Conservation (phyloP, 2,113 vertebrate genomes). For the Paratilapia polleni region DNA sequence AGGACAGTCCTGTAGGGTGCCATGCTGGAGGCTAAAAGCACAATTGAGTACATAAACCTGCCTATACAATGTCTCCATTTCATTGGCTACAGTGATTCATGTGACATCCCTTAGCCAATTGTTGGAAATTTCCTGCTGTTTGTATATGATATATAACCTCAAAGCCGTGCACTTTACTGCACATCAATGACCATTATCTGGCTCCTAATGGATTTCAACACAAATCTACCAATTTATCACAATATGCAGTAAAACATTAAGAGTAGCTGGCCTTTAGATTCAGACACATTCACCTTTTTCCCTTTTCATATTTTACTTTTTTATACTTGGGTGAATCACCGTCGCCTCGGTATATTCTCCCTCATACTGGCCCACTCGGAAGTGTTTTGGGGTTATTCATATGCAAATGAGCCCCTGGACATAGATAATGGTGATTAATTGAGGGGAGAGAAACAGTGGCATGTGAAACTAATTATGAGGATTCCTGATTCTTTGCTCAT, state of each 20-base stretch:
- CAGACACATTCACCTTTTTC: conserved; percentile 52
- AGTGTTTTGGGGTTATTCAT: conserved; percentile 77
- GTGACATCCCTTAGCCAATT: conserved; percentile 60
- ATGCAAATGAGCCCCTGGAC: conserved; percentile 80
- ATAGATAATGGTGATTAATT: conserved; percentile 82
- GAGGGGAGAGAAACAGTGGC: conserved; percentile 74
- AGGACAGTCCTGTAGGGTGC: conserved; percentile 57
- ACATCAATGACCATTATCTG: conserved; percentile 58
- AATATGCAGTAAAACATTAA: conserved; percentile 60
- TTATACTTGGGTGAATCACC: conserved; percentile 54
- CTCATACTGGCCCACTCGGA: conserved; percentile 60
- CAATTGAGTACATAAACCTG: conserved; percentile 68
- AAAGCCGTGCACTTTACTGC: conserved; percentile 40
- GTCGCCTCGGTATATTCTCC: conserved; percentile 42
- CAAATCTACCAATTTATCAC: conserved; percentile 67
- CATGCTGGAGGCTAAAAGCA: conserved; percentile 68
- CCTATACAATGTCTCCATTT: conserved; percentile 62
- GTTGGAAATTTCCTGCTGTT: conserved; percentile 56
- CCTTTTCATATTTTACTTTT: conserved; percentile 59
- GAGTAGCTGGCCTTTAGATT: conserved; percentile 60
- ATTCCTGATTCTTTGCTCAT: conserved; percentile 70
- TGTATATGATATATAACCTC: conserved; percentile 50
- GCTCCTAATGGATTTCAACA: conserved; percentile 48
- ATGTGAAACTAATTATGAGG: conserved; percentile 78
- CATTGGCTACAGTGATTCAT: conserved; percentile 71